These are phyloP conservation scores for Tiphia femorata DNA, from an alignment of 2,888 invertebrate genomes.

Conservation along the genomic window DNA sequence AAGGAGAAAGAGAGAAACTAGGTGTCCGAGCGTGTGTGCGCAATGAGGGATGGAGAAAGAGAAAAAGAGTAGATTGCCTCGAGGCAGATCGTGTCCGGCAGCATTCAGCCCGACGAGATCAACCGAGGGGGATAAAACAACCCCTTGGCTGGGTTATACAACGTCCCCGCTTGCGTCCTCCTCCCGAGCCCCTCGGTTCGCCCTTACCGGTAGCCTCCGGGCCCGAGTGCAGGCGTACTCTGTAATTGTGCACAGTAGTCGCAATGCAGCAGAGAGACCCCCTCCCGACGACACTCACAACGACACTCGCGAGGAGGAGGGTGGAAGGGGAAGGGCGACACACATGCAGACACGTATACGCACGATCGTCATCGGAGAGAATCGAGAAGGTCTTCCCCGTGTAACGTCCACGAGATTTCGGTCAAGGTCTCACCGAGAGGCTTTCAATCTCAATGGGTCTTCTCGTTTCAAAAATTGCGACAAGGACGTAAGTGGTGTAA, in stretches of 20 bases:
- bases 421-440: too few relatives aligned
- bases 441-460: too few relatives aligned
- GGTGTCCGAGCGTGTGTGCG: too few relatives aligned
- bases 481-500: too few relatives aligned
- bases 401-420: too few relatives aligned
- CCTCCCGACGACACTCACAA: constrained; percentile 1
- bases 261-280: constrained; percentile 29
- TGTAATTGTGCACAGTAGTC: constrained; percentile 8
- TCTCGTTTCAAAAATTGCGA: too few relatives aligned
- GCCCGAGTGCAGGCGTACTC: constrained; percentile 12
- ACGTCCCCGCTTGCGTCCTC: neutral
- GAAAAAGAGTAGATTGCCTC: neutral
- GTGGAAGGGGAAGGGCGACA: neutral
- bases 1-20: neutral
- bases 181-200: neutral
- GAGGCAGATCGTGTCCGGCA: constrained; percentile 1
- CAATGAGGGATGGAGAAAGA: too few relatives aligned
- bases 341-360: too few relatives aligned
- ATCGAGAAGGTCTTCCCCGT: neutral
- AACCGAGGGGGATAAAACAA: constrained; percentile 9
- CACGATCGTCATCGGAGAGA: neutral
- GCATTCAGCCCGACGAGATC: constrained; percentile 7
- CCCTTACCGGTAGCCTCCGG: neutral
- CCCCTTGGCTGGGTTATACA: constrained; percentile 1
- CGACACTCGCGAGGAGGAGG: neutral